phyloP scores from a whole-genome alignment of 2,113 vertebrate species.

The Patagioenas fasciata region DNA sequence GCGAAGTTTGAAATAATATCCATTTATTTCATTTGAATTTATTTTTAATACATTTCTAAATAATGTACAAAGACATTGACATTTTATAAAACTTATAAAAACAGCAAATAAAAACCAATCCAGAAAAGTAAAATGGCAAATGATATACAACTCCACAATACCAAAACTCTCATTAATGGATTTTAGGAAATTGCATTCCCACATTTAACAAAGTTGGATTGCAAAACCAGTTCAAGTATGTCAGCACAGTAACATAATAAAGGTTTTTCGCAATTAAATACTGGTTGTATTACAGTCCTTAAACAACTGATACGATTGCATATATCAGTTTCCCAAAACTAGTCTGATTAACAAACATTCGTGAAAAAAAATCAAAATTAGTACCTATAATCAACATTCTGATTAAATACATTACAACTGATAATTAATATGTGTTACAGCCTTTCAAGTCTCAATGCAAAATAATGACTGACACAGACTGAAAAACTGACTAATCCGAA shows the following conservation, averaged over 20 bases:
- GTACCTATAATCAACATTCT: background rate
- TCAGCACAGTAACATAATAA: background rate
- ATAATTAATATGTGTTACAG: background rate
- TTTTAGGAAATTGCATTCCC: background rate
- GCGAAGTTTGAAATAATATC: background rate
- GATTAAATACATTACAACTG: background rate
- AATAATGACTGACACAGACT: background rate
- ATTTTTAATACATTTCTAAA: conserved; percentile 13
- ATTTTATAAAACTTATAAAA: background rate
- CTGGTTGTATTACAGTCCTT: background rate
- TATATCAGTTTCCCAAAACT: background rate
- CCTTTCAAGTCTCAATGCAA: background rate
- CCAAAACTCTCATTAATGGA: background rate
- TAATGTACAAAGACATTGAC: background rate
- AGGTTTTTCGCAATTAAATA: background rate
- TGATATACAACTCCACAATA: background rate
- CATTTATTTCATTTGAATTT: background rate
- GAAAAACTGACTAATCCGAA: background rate
- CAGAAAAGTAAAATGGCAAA: background rate
- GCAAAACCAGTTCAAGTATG: background rate
- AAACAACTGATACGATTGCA: background rate
- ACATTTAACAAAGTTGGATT: background rate
- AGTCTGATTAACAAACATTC: background rate
- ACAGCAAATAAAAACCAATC: background rate
- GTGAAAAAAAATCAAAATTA: background rate